Base-by-base conservation (phyloP, 2,113 vertebrate species). In the Sinocyclocheilus grahami region DNA sequence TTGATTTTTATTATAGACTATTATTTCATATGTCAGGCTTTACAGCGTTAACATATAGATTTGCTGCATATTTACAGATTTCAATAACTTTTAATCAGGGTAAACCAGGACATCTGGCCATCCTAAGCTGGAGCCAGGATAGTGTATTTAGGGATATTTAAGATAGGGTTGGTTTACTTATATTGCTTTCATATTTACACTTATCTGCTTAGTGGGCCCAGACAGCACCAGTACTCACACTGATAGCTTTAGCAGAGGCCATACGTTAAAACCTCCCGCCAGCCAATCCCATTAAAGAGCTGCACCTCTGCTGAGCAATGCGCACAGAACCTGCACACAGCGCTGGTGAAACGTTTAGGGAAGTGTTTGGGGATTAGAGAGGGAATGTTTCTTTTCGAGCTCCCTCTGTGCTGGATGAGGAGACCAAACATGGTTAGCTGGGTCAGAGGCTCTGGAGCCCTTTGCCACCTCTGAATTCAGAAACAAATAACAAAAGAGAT, bases 241-340 rank as follows among this genome's bases (percentile, higher is more conserved):
- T 90, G 89, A 90, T 86, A 16, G 81, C 62, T 89, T 89, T 90
- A 83, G 67, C 89, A 89, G 85, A 82, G 51, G 78, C 86, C 80
- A 46, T 48, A 22, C 62, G 65, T 87, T 58, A 87, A 62, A 86
- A 63, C 75, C 81, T 65, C 87, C 77, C 10, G 3, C 74, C 42
- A 87, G 75, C 77, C 69, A 33, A 48, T 77, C 77, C 24, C 79
- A 79, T 85, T 85, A 63, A 82, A 83, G 85, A 89, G 69, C 74
- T 48, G 81, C 46, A 53, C 78, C 77, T 69, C 27, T 84, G 42
- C 63, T 78, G 53, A 81, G 77, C 55, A 77, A 33, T 20, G 65
- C 48, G 72, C 67, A 58, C 62, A 63, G 27, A 65, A 67, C 60
- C 53, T 24, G n/a, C 12, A 75, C 42, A 48, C 39, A 80, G 69